Evolutionary conservation across 2,113 vertebrate species (phyloP), one percentile per base, ranked within the genome.

Genomic region (Bubo scandiacus): DNA sequence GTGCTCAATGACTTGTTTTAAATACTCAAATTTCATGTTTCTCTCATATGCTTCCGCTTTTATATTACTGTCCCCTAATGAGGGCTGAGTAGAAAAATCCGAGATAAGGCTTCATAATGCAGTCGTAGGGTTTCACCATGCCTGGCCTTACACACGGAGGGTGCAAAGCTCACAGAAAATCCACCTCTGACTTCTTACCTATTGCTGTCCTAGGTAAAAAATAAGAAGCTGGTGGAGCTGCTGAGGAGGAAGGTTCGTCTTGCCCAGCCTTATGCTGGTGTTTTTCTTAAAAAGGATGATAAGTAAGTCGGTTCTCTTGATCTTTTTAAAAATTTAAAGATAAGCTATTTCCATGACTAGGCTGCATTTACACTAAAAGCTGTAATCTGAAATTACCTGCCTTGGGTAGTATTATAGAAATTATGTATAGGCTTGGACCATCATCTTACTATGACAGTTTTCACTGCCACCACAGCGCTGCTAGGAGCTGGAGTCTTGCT

Each of bases 271-370:
- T 99, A 99, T 10, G 99, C 99, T 13, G 99, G 99, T 3, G 98
- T 99, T 51, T 99, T 99, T 83, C 97, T 99, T 78, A 99, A 99
- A 97, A 99, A 96, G 94, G 99, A 99, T 77, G 99, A 99, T 90
- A 98, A 89, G 99, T 99, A 98, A 98, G 98, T 96, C 4, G 2
- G 63, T 74, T 52, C 47, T 92, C 42, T 80, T 66, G 16, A 34
- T 73, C 4, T 67, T 47, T 43, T 36, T 16, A 6, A 52, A 78
- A 62, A 54, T 20, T 7, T 32, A 13, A 47, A 55, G 68, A 16
- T 22, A 14, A 75, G 4, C 5, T 70, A 8, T 72, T 78, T 72
- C 42, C 3, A 2, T 12, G 11, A 12, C 36, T 27, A 20, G 40
- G 22, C 51, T 91, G 36, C 7, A 11, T 52, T 92, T 54, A 21